Percentiles rank a stretch among this genome's conserved stretches.
Conservation (phyloP, 2,888 invertebrate genomes). For the Anoncus sp. region DNA sequence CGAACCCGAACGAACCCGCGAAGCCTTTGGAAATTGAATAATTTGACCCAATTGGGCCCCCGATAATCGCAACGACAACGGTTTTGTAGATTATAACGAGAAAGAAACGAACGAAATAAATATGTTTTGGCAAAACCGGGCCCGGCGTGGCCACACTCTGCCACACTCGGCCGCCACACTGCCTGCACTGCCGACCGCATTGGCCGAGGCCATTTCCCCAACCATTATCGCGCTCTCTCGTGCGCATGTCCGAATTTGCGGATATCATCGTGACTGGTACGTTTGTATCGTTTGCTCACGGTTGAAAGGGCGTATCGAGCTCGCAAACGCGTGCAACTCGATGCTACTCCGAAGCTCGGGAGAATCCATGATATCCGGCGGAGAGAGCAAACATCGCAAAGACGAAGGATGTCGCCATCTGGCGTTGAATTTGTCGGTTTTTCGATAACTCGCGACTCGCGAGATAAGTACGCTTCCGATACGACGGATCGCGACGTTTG, state of each 20-base stretch:
- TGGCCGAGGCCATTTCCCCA: slow-evolving; percentile 51
- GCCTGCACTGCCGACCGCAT: slow-evolving; percentile 72
- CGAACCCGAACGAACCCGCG: too few relatives aligned
- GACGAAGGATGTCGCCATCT: slow-evolving; percentile 1
- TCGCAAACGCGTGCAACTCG: neutral
- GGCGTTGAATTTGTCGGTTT: neutral
- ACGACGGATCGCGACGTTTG: too few relatives aligned
- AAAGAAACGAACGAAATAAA: neutral
- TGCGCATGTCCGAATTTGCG: slow-evolving; percentile 53
- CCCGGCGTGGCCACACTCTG: slow-evolving; percentile 72
- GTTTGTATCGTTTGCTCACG: neutral
- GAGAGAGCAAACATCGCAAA: neutral
- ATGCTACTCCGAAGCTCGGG: neutral
- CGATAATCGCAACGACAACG: too few relatives aligned
- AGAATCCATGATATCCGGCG: neutral
- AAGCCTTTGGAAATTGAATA: too few relatives aligned
- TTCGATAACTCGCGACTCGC: too few relatives aligned
- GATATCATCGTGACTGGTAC: neutral
- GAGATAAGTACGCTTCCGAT: too few relatives aligned
- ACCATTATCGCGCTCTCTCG: slow-evolving; percentile 37
- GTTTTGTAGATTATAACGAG: too few relatives aligned
- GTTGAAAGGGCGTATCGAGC: neutral
- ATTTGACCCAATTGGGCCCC: too few relatives aligned
- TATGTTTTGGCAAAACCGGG: slow-evolving; percentile 63
- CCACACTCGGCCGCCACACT: slow-evolving; percentile 74